Evolutionary conservation across 2,888 invertebrate genomes (phyloP), one percentile per base, ranked within the genome.

Genomic region (Pecten maximus): DNA sequence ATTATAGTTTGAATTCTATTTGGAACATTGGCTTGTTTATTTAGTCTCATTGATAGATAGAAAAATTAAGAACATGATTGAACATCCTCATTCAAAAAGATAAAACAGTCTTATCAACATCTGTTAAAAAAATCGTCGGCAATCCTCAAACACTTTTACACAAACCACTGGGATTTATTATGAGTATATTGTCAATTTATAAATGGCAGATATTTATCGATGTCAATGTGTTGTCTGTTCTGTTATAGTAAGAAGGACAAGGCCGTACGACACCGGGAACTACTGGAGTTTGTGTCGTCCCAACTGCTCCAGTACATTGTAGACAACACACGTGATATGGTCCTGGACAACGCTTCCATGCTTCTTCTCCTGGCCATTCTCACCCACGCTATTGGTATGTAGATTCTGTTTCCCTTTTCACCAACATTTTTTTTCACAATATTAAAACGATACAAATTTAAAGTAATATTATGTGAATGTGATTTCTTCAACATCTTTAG

Each of bases 181-280:
- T 16, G 28, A 28, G 40, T 60, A 88, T 40, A 39, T 23, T 19
- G 19, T 40, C 23, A 50, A 23, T 39, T 60, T 23, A 40, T 44
- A 60, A 40, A 60, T n/a, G 16, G n/a, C n/a, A 3, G 28, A 6
- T 74, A 28, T 74, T 74, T 28, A 0, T 74, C 54, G 28, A 23
- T 28, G 23, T 23, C n/a, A n/a, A 60, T 60, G 10, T 74, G 39
- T 40, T 88, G 23, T 91, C 74, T 89, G 23, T 88, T 88, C 87
- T 28, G 44, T 94, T 95, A 23, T 94, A 97, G 97, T 93, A 97
- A 97, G 93, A 97, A 97, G 92, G 96, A 96, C 40, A 92, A 93
- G 39, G 92, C 93, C 6, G 92, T 95, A 19, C 92, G 97, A 87
- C 95, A 95, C 35, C 90, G 92, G 44, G 97, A 97, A 93, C 92